Base-by-base conservation (phyloP, 1,140 invertebrate species). In the Pomacea maculata region DNA sequence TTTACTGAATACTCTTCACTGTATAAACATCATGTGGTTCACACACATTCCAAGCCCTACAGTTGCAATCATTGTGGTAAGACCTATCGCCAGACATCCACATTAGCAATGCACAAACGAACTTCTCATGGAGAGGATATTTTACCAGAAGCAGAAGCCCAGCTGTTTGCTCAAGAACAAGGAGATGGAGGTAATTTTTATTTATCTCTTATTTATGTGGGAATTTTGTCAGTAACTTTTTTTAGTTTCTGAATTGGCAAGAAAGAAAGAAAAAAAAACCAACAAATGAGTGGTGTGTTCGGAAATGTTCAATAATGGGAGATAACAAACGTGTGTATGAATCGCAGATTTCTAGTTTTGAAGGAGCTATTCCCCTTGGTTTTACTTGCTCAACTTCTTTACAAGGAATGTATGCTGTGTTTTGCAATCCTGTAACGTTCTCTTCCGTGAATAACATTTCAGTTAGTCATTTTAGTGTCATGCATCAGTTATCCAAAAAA, bases 1-100 rank as follows among this genome's bases (percentile, higher is more conserved):
- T 95, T 95, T 85, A 95, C 95, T 6, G 95, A 95, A 87, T 95
- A 95, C 88, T 95, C 94, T 71, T 95, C 94, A 86, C 91, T 95
- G 25, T 95, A 95, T 87, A 95, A 95, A 89, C 95, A 95, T 89
- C 93, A 94, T 87, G 92, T 94, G 54, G 94, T 95, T 29, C 94
- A 95, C 85, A 94, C 93, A 9, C 93, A 94, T 78, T 91, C 92
- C 79, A 94, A 94, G 84, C 93, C 93, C 29, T 94, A 94, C 82
- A 91, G 91, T 65, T 95, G 94, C 83, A 91, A 92, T 76, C 86
- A 93, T 14, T 95, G 94, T 87, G 92, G 92, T 1, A 92, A 93
- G 82, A 93, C 92, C 57, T 95, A 94, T 83, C 87, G 94, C 19
- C 94, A 94, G 86, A 92, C 92, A 15, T 94, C 93, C 15, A 94